Evolutionary conservation across 1,140 invertebrate species (phyloP), one percentile per base, ranked within the genome.

Genomic region (Dreissena polymorpha): DNA sequence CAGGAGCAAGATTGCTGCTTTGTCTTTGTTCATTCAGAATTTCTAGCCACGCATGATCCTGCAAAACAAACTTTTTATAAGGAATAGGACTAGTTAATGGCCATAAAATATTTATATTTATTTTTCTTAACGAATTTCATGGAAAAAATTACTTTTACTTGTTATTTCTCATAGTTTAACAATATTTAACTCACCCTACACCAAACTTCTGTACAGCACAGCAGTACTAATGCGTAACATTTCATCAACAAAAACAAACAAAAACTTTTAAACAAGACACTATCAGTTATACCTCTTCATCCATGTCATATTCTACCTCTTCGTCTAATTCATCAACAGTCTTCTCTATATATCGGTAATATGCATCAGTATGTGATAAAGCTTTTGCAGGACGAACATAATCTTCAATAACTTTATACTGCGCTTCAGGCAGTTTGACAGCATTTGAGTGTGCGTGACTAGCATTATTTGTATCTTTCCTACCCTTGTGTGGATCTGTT

Each of bases 251-350:
- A 8, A 39, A 39, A 39, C 8, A 39, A 39, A 2, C 39, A 39
- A 5, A 5, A 5, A 8, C 2, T 39, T 39, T 39, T 39, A 39
- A 39, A 2, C 39, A 39, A 39, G 39, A 39, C 39, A 39, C 39
- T 39, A 39, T 39, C 39, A 39, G 39, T 39, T 5, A 39, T 39
- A 93, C 93, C 93, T 99, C 98, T 93, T 99, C 98, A 93, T 99
- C 98, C 85, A 99, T 96, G 94, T 99, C 98, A 95, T 99, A 99
- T 91, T 99, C 98, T 5, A 99, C 95, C 93, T 96, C 95, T 89
- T 97, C 96, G 94, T 99, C 98, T 63, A 99, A 93, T 92, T 99
- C 98, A 92, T 99, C 98, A 10, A 95, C 95, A 65, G 97, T 97
- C 89, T 98, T 97, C 92, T 99, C 98, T 91, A 99, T 98, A 92